Evolutionary conservation across 2,888 invertebrate species (phyloP).

Genomic region (Tinea semifulvella): DNA sequence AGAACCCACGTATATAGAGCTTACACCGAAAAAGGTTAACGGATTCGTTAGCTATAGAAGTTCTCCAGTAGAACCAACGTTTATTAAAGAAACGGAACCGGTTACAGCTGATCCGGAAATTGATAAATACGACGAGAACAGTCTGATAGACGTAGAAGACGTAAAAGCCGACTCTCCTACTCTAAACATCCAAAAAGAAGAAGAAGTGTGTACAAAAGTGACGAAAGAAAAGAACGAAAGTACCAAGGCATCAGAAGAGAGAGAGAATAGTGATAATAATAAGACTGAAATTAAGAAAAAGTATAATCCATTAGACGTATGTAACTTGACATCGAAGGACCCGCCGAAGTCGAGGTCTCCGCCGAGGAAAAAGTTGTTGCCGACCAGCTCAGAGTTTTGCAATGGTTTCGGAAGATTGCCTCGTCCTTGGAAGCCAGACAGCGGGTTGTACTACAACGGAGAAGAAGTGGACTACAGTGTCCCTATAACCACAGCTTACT

Average conservation of each 20-base stretch:
- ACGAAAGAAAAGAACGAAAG: slow-evolving; percentile 31
- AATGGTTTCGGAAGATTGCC: slow-evolving; percentile 57
- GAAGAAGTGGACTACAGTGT: slow-evolving; percentile 81
- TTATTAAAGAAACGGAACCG: slow-evolving; percentile 45
- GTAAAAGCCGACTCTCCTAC: slow-evolving; percentile 42
- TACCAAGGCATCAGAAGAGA: slow-evolving; percentile 37
- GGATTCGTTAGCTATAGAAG: slow-evolving; percentile 36
- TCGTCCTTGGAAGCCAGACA: slow-evolving; percentile 70
- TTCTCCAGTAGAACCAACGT: slow-evolving; percentile 45
- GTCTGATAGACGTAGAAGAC: slow-evolving; percentile 60
- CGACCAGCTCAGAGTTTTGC: slow-evolving; percentile 35
- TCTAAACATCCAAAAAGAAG: slow-evolving; percentile 27
- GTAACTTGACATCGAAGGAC: slow-evolving; percentile 69
- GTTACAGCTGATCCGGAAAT: slow-evolving; percentile 56
- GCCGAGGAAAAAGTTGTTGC: slow-evolving; percentile 57
- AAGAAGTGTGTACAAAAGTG: slow-evolving; percentile 23
- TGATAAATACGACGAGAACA: slow-evolving; percentile 51
- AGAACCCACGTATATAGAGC: slow-evolving; percentile 56
- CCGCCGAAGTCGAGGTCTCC: slow-evolving; percentile 62
- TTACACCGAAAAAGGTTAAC: slow-evolving; percentile 48
- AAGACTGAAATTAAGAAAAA: slow-evolving; percentile 48
- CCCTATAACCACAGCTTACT: slow-evolving; percentile 89
- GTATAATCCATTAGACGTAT: slow-evolving; percentile 70
- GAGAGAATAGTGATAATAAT: slow-evolving; percentile 24
- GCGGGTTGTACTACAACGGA: slow-evolving; percentile 43